These are phyloP conservation scores for Ptychodera flava DNA, from an alignment of 35 echinoderm and acorn worm genomes.

Conservation along the genomic window DNA sequence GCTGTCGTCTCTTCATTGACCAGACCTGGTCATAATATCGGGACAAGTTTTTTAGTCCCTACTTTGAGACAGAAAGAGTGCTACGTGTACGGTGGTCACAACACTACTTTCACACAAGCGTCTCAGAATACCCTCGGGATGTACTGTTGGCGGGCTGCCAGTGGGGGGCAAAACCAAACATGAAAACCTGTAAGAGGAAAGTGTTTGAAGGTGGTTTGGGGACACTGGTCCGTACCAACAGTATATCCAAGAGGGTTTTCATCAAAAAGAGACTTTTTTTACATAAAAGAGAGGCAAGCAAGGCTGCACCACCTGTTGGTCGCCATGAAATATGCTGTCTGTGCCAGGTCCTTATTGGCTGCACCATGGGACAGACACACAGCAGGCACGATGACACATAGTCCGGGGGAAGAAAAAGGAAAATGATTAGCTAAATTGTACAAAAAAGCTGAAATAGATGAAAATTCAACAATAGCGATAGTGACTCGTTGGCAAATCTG, in stretches of 20 bases:
- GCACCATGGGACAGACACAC: slow-evolving; percentile 42
- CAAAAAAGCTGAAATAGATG: slow-evolving; percentile 4
- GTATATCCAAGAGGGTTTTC: neutral
- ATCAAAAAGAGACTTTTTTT: neutral
- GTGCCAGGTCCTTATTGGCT: slow-evolving; percentile 99
- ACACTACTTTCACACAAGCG: neutral
- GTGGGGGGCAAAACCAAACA: neutral
- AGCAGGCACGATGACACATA: slow-evolving; percentile 34
- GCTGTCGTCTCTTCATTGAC: neutral
- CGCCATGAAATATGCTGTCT: slow-evolving; percentile 99
- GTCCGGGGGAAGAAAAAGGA: neutral
- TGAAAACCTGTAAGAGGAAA: neutral
- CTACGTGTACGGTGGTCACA: neutral
- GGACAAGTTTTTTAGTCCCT: neutral
- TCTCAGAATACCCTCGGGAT: neutral
- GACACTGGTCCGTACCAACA: neutral
- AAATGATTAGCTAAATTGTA: neutral
- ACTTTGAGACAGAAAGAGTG: neutral
- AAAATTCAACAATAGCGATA: neutral
- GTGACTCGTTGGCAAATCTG: slow-evolving; percentile 6
- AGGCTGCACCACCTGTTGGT: slow-evolving; percentile 97
- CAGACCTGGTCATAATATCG: neutral
- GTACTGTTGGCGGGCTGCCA: neutral
- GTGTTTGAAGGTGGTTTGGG: neutral
- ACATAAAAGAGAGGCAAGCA: slow-evolving; percentile 45